Percentiles rank a stretch among this genome's conserved stretches.
These are phyloP conservation scores for Protomyctophum bolini DNA, from an alignment of 2,113 vertebrate species.

Conservation along the genomic window DNA sequence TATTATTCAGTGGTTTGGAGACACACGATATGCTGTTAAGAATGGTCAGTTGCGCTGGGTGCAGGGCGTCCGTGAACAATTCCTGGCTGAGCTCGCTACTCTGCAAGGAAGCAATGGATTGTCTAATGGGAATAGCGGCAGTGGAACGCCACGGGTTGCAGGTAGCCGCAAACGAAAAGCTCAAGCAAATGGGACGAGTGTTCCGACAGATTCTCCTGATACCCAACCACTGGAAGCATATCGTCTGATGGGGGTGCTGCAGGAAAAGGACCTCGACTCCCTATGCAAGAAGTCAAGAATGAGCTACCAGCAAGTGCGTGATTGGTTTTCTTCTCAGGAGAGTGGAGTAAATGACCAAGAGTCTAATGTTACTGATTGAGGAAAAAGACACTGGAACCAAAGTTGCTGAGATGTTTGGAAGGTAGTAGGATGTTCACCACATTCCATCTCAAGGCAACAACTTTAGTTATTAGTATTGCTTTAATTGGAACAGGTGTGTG, in stretches of 20 bases:
- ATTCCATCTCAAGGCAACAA: slow-evolving; percentile 35
- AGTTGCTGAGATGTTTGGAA: slow-evolving; percentile 27
- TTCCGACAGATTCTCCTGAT: slow-evolving; percentile 58
- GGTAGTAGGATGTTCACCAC: slow-evolving; percentile 22
- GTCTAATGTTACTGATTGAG: slow-evolving; percentile 51
- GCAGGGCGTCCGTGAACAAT: slow-evolving; percentile 77
- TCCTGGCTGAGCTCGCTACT: slow-evolving; percentile 74
- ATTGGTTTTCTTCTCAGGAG: slow-evolving; percentile 84
- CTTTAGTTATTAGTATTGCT: slow-evolving; percentile 62
- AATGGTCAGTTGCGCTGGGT: slow-evolving; percentile 92
- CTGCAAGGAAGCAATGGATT: slow-evolving; percentile 68
- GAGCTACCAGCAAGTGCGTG: slow-evolving; percentile 84
- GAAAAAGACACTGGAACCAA: slow-evolving; percentile 37
- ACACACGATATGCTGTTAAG: slow-evolving; percentile 90
- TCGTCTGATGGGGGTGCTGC: slow-evolving; percentile 66
- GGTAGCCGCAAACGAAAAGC: slow-evolving; percentile 73
- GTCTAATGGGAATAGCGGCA: slow-evolving; percentile 45
- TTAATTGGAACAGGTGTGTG: slow-evolving; percentile 66
- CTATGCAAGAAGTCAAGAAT: slow-evolving; percentile 81
- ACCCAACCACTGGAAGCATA: slow-evolving; percentile 70
- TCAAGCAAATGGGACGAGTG: slow-evolving; percentile 45
- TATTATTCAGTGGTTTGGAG: slow-evolving; percentile 93
- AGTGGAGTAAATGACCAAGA: slow-evolving; percentile 74
- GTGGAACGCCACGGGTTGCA: slow-evolving; percentile 47
- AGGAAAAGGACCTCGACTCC: slow-evolving; percentile 80